Percentiles rank a stretch among this genome's conserved stretches.
These are phyloP conservation scores for Poeciliopsis gracilis DNA, from an alignment of 2,797 vertebrate genomes.

Conservation along the genomic window DNA sequence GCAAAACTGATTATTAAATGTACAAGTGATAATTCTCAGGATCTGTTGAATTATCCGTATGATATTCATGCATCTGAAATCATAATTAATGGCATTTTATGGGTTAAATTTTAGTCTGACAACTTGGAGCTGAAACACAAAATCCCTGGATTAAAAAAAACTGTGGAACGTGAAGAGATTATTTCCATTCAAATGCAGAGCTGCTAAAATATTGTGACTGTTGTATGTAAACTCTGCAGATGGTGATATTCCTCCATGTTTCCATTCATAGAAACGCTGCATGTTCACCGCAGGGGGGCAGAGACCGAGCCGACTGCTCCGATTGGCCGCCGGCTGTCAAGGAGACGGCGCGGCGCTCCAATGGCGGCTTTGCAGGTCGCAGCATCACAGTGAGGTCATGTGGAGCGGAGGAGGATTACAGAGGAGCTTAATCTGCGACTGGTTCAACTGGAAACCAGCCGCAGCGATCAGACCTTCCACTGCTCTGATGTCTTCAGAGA, in stretches of 20 bases:
- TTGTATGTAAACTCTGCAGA: no score
- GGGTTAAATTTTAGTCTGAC: neutral
- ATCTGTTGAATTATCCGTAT: neutral
- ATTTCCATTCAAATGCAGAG: neutral
- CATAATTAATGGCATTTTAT: neutral
- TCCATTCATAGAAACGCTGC: slow-evolving; percentile 80
- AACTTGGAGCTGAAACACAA: neutral
- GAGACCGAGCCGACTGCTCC: slow-evolving; percentile 57
- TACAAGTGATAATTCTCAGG: neutral
- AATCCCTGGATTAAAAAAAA: neutral
- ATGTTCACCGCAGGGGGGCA: slow-evolving; percentile 62
- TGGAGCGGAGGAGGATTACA: slow-evolving; percentile 76
- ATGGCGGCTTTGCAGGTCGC: slow-evolving; percentile 52
- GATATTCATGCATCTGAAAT: neutral
- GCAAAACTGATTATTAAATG: neutral
- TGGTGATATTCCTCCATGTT: slow-evolving; percentile 49
- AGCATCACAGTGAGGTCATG: slow-evolving; percentile 76
- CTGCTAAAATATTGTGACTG: neutral
- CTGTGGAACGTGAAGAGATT: neutral
- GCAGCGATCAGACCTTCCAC: neutral
- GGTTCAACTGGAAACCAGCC: slow-evolving; percentile 1
- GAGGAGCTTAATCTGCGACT: slow-evolving; percentile 62
- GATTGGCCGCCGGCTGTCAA: slow-evolving; percentile 71
- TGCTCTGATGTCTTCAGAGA: neutral
- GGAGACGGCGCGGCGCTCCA: slow-evolving; percentile 64